Conservation (phyloP, 2,888 invertebrate species). For the Epinotia nisella region DNA sequence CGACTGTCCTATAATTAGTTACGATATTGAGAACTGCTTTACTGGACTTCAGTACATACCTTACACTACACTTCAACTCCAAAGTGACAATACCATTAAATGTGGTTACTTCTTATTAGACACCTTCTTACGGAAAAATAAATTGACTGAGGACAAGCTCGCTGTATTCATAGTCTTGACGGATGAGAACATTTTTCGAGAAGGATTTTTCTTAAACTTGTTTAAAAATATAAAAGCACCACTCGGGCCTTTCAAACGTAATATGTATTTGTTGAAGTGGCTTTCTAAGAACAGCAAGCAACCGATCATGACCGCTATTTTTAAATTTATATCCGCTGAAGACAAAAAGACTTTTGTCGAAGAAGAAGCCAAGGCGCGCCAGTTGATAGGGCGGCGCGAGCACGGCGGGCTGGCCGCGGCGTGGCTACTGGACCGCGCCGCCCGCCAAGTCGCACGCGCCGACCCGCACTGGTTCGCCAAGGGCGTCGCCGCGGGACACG, state of each 20-base stretch:
- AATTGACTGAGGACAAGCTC: constrained; percentile 50
- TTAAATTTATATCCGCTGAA: constrained; percentile 7
- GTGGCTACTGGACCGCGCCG: constrained; percentile 44
- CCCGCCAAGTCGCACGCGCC: constrained; percentile 40
- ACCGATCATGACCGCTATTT: constrained; percentile 12
- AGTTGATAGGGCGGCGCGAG: constrained; percentile 41
- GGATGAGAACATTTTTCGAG: constrained; percentile 51
- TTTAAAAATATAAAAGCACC: constrained; percentile 27
- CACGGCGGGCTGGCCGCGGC: constrained; percentile 42
- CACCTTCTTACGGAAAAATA: constrained; percentile 50
- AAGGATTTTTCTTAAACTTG: constrained; percentile 46
- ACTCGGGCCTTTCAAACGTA: constrained; percentile 1
- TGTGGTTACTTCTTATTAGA: constrained; percentile 51
- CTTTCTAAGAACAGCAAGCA: constrained; percentile 19
- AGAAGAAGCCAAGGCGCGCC: constrained; percentile 12
- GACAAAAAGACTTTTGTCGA: constrained; percentile 31
- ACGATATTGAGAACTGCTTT: constrained; percentile 58
- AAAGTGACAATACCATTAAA: constrained; percentile 33
- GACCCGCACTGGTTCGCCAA: constrained; percentile 56
- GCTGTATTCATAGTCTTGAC: constrained; percentile 55
- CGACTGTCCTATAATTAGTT: constrained; percentile 57
- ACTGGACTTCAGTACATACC: constrained; percentile 56
- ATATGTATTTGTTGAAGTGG: constrained; percentile 30
- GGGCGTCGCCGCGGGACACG: constrained; percentile 49
- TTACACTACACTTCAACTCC: constrained; percentile 43